Conservation (phyloP, 2,113 vertebrate species). For the Grammomys surdaster region DNA sequence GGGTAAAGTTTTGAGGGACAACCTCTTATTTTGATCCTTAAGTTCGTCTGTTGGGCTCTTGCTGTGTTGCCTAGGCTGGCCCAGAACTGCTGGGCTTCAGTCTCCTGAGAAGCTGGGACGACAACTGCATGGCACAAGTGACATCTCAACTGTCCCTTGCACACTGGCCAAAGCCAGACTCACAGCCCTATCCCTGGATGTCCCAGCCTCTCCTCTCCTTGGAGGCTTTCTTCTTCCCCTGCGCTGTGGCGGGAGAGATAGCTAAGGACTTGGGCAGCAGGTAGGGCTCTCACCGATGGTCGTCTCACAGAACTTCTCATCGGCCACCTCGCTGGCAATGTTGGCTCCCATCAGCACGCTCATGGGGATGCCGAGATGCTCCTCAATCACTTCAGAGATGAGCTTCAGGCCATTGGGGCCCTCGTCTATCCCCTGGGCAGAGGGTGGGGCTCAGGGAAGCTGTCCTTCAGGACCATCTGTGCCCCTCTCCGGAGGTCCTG, state of each 20-base stretch:
- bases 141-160: not conserved
- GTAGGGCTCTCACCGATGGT: conserved; percentile 92
- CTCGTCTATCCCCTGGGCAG: conserved; percentile 94
- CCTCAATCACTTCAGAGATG: conserved; percentile 95
- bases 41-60: not conserved
- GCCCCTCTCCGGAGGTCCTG: conserved; percentile 22
- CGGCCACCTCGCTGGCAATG: conserved; percentile 97
- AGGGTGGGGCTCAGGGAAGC: conserved; percentile 55
- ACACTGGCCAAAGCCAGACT: not conserved
- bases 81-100: not conserved
- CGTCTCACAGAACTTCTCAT: conserved; percentile 98
- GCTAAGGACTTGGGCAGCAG: not conserved
- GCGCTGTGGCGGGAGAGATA: not conserved
- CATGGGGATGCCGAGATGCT: conserved; percentile 92
- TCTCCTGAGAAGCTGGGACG: not conserved
- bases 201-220: conserved; percentile 18
- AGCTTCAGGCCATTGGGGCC: conserved; percentile 95
- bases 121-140: not conserved
- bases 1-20: not conserved
- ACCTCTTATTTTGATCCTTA: not conserved
- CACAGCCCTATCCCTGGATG: not conserved
- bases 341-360: conserved; percentile 98
- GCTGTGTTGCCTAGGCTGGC: not conserved
- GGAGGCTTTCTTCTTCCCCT: conserved; percentile 16
- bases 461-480: not conserved